Conservation (phyloP, 2,888 invertebrate species). For the Pedicia rivosa region DNA sequence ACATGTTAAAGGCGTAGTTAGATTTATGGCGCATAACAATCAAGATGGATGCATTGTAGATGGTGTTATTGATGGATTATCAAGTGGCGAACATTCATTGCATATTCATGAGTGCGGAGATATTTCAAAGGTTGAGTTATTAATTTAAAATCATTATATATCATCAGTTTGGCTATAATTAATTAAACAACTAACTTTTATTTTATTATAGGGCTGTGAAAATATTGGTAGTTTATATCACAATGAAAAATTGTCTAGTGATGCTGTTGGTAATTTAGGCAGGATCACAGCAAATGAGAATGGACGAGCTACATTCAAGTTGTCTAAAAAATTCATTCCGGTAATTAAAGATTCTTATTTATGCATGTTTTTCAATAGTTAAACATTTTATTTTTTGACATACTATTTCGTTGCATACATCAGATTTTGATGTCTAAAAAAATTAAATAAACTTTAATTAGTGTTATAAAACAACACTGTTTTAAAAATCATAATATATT, state of each 20-base stretch:
- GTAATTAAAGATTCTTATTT: too few relatives aligned
- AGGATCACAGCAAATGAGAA: slow-evolving; percentile 40
- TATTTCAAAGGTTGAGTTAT: slow-evolving; percentile 31
- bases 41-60: slow-evolving; percentile 51
- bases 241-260: slow-evolving; percentile 25
- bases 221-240: slow-evolving; percentile 44
- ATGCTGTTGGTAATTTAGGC: slow-evolving; percentile 51
- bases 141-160: background rate
- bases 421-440: too few relatives aligned
- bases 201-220: slow-evolving; percentile 27
- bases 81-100: slow-evolving; percentile 36
- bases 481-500: too few relatives aligned
- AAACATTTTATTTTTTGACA: too few relatives aligned
- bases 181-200: background rate
- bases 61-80: slow-evolving; percentile 68
- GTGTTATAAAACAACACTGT: too few relatives aligned
- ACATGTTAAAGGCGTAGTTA: slow-evolving; percentile 52
- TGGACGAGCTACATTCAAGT: slow-evolving; percentile 49
- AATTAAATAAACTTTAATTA: too few relatives aligned
- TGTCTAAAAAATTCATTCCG: slow-evolving; percentile 30
- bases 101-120: slow-evolving; percentile 59
- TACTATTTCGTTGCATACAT: too few relatives aligned
- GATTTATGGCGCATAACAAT: slow-evolving; percentile 38
- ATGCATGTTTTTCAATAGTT: too few relatives aligned
- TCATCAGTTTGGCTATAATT: background rate